A percentile compares a stretch with the other conserved stretches of the same genome.
Evolutionary conservation across 2,797 vertebrate species (phyloP).

Genomic region (Pseudochromis fuscus): DNA sequence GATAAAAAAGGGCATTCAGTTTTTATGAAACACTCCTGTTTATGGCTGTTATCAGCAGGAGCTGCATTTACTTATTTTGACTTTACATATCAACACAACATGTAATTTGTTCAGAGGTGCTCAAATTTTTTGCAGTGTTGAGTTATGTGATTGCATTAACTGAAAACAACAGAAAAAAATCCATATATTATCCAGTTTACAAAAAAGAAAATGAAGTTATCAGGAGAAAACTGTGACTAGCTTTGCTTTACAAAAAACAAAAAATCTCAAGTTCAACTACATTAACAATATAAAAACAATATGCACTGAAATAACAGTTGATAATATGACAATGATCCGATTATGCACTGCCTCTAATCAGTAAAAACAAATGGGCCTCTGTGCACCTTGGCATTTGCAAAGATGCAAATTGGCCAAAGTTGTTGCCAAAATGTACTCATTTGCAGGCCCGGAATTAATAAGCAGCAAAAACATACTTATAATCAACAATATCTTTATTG

Average conservation of each 20-base stretch:
- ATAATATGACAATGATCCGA: conserved; percentile 7
- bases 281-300: too few relatives aligned
- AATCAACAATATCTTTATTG: conserved; percentile 11
- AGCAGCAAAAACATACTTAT: not conserved
- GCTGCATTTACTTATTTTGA: too few relatives aligned
- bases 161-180: not conserved
- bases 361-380: not conserved
- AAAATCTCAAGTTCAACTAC: conserved; percentile 4
- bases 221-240: not conserved
- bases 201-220: not conserved
- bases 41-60: too few relatives aligned
- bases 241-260: not conserved
- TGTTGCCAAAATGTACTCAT: conserved; percentile 5
- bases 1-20: too few relatives aligned
- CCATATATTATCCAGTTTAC: conserved; percentile 18
- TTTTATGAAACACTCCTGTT: too few relatives aligned
- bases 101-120: too few relatives aligned
- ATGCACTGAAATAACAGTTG: too few relatives aligned
- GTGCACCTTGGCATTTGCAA: conserved; percentile 25
- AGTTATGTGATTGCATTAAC: too few relatives aligned
- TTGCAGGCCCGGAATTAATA: not conserved
- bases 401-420: conserved; percentile 4
- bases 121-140: too few relatives aligned
- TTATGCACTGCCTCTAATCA: not conserved
- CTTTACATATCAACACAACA: too few relatives aligned